phyloP scores from a whole-genome alignment of 2,888 invertebrate genomes.

The Drosophila kambysellisi region DNA sequence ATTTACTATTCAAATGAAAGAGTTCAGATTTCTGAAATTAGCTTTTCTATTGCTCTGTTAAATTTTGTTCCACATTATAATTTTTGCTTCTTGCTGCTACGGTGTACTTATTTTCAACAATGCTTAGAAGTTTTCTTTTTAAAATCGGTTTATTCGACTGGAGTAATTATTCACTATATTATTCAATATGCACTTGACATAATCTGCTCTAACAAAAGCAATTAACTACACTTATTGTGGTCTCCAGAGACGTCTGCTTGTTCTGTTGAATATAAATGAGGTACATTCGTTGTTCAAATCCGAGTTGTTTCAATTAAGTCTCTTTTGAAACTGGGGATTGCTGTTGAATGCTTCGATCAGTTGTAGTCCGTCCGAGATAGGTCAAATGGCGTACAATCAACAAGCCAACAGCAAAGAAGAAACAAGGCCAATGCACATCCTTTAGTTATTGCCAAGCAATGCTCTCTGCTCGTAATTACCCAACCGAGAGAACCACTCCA shows the following conservation, averaged over 20 bases:
- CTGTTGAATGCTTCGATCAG: constrained; percentile 39
- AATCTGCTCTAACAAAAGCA: neutral
- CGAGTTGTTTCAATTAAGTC: neutral
- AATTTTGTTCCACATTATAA: neutral
- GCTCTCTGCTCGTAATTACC: constrained; percentile 61
- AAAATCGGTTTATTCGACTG: neutral
- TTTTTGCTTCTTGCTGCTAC: neutral
- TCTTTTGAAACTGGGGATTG: constrained; percentile 9
- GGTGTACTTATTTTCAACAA: neutral
- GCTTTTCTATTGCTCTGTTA: neutral
- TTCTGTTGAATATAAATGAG: constrained; percentile 2
- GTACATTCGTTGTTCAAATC: neutral
- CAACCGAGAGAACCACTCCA: constrained; percentile 58
- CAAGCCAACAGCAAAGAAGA: constrained; percentile 16
- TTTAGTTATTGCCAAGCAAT: constrained; percentile 53
- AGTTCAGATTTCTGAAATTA: neutral
- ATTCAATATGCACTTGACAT: neutral
- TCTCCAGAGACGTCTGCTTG: neutral
- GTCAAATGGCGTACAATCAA: constrained; percentile 46
- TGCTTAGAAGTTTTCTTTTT: neutral
- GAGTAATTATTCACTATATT: neutral
- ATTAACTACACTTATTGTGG: constrained; percentile 3
- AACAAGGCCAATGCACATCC: constrained; percentile 42
- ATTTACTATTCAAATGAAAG: neutral
- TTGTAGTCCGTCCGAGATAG: constrained; percentile 43